Evolutionary conservation across 1,140 invertebrate genomes (phyloP), one percentile per base, ranked within the genome.

Genomic region (Sminthurides bifidus): DNA sequence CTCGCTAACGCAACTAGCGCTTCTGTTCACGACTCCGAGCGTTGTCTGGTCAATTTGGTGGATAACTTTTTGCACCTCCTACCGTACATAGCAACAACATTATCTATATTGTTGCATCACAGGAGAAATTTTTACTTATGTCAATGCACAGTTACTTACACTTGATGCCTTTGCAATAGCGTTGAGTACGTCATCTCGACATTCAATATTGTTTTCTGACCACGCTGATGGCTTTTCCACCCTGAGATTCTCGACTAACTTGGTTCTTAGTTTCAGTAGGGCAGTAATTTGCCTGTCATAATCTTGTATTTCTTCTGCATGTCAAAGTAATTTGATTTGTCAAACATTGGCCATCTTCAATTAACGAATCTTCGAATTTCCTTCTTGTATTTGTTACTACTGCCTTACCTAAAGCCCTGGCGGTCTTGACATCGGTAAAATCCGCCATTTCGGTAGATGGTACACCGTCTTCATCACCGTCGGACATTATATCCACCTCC

Each of bases 1-100:
- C 71, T 94, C 91, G 17, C 89, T 89, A 4, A 85, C 90, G 26
- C 88, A 92, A 72, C 87, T 92, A 1, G 90, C 82, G 68, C 88
- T 92, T 44, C 92, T 78, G 12, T 86, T 88, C 12, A 93, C 63
- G 21, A 33, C 44, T 6, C 48, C 59, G 2, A 33, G 21, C 48
- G 24, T 45, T 2, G 24, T 41, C 26, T 49, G 21, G 41, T 65
- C 57, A 12, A 60, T 33, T 12, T 53, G 33, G 26, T 57, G 15
- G 15, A 65, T 33, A 30, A 60, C 44, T 19, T 46, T 40, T 17
- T 61, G 59, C n/a, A 65, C 46, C 35, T 65, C 63, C 59, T 63
- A 26, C 5, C n/a, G n/a, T n/a, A n/a, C n/a, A 56, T 43, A 46
- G 17, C 8, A 24, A 26, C 17, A 55, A 37, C 4, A 12, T 44